A percentile compares a stretch with the other conserved stretches of the same genome.
Evolutionary conservation across 2,888 invertebrate species (phyloP).

Genomic region (Dascillus cervinus): DNA sequence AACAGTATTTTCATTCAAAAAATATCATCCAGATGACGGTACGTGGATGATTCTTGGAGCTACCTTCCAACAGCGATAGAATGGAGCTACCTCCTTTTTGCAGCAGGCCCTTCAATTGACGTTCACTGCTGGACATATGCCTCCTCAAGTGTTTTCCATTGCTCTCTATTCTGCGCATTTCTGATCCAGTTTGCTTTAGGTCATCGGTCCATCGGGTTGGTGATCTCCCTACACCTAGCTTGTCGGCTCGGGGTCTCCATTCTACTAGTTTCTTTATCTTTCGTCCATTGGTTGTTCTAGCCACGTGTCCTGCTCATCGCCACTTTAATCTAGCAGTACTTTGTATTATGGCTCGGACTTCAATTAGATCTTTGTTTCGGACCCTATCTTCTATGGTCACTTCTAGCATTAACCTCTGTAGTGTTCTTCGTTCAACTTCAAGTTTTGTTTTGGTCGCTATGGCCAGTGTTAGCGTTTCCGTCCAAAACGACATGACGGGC

Average conservation of each 20-base stretch:
- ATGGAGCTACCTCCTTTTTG: no score
- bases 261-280: conserved; percentile 1
- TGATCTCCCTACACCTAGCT: background rate
- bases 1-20: no score
- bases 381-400: conserved; percentile 3
- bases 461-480: no score
- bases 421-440: background rate
- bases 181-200: conserved; percentile 1
- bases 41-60: no score
- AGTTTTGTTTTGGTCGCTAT: no score
- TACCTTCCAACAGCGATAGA: no score
- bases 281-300: background rate
- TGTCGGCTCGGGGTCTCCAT: background rate
- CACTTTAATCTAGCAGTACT: background rate
- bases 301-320: conserved; percentile 1
- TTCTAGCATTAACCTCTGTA: conserved; percentile 4
- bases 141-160: background rate
- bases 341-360: background rate
- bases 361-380: conserved; percentile 5
- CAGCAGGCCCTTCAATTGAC: no score
- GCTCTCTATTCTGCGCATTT: background rate
- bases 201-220: conserved; percentile 1
- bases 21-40: no score
- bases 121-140: conserved; percentile 1
- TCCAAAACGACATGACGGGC: no score